Evolutionary conservation across 2,797 vertebrate species (phyloP), one percentile per base, ranked within the genome.

Genomic region (Astyanax mexicanus): DNA sequence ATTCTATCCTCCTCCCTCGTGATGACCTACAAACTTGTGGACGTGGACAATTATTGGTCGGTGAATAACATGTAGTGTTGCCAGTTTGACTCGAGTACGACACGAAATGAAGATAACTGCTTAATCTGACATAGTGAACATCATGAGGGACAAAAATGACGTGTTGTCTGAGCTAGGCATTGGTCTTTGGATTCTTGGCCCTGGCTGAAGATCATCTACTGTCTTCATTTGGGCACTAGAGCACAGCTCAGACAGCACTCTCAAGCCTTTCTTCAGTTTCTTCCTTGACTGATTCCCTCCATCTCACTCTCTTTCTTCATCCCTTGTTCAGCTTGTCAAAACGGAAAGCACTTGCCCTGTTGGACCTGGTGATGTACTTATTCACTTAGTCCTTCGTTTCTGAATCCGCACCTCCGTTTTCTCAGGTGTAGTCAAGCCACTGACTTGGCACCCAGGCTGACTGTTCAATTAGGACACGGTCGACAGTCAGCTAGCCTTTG

Each of bases 401-500:
- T 66, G 27, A 11, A 35, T 47, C 29, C 15, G 42, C 15, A 6
- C 54, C 17, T 19, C n/a, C n/a, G n/a, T 2, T 2, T 7, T 2
- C 19, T 29, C 65, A 60, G 35, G 54, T n/a, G 17, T 21, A 60
- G 52, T 32, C 13, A 49, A 60, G 52, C 32, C 11, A 17, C 45
- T 67, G 77, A 80, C 66, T 45, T 67, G 77, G 80, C 66, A 74
- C 52, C 52, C 27, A 49, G 47, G 55, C 55, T 68, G 69, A 35
- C n/a, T 42, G 69, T 61, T 55, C 71, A 77, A 68, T 79, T 79
- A 73, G 55, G 72, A 64, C 47, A 17, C 37, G 52, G 23, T 12
- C 21, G 29, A 60, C 12, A 6, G 61, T 71, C n/a, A 32, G 65
- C 17, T 29, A 47, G 23, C 17, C 21, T 75, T n/a, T 35, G 40